Evolutionary conservation across 2,888 invertebrate genomes (phyloP), one percentile per base, ranked within the genome.

Genomic region (Spilosoma lubricipeda): DNA sequence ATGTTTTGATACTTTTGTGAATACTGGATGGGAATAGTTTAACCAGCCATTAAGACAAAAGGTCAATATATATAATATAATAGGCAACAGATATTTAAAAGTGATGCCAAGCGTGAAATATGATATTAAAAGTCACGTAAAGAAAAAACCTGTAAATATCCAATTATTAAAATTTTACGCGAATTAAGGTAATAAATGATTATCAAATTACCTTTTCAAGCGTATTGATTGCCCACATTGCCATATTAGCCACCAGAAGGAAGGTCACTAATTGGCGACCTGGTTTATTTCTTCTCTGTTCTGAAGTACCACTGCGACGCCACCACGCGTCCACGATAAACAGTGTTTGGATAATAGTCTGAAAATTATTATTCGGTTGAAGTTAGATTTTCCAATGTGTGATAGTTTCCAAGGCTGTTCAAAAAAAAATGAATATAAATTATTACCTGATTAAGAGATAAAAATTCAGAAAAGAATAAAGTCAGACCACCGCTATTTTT

Each of bases 211-310:
- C 95, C 91, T 95, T 96, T 88, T 98, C 98, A 71, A 98, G 94
- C 0, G 98, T 98, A 89, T 98, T 98, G 68, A 99, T 97, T 48
- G 98, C 97, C 98, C 98, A 98, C 96, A 98, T 97, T 30, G 98
- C 98, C 93, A 98, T 97, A 88, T 98, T 98, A 30, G 97, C 97
- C 3, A 98, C 97, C 45, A 98, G 95, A 20, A 99, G 94, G 91
- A 98, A 99, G 0, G 98, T 99, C 67, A 98, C 97, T 52, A 98
- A 96, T 90, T 98, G 98, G 63, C 98, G 96, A 0, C 98, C 98
- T 0, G 98, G 98, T 87, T 98, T 98, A 64, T 96, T 96, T 27
- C 97, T 95, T 39, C 97, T 97, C 87, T 98, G 97, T 74, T 97
- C 97, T 0, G 97, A 96, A 0, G 97, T 97, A 75, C 96, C 96